Evolutionary conservation across 2,888 invertebrate species (phyloP), one percentile per base, ranked within the genome.

Genomic region (Fragum whitleyi): DNA sequence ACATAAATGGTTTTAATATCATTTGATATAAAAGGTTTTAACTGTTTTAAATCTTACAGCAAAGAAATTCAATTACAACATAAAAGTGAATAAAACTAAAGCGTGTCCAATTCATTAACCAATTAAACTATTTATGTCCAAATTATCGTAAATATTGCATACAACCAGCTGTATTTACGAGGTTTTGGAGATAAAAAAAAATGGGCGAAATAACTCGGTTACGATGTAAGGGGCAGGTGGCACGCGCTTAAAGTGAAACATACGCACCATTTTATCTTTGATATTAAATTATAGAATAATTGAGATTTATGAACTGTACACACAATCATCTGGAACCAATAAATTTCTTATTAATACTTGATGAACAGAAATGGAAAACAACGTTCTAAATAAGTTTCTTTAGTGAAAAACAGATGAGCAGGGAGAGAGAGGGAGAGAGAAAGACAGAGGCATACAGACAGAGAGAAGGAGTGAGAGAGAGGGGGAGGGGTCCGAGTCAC

Each of bases 271-370:
- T 36, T 36, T 36, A 36, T 36, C 32, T 57, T 57, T 57, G 57
- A 57, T 57, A 57, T 14, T 14, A 57, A 57, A 57, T 57, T 57
- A 57, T 57, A 57, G 57, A 61, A n/a, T 61, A 28, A 61, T 61
- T 61, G 61, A 9, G 26, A 61, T 61, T 61, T 61, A 61, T 61
- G 21, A 14, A 61, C 23, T 61, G 61, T 23, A 19, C n/a, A 47
- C n/a, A 61, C 2, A 3, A 26, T 61, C 61, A 61, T 32, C 61
- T 61, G 61, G 61, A 21, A 29, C 19, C 32, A 32, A 61, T 61
- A 28, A 61, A 61, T 29, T 61, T 61, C 61, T 14, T 61, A 61
- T 61, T 26, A 61, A 61, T 61, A 61, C 29, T 61, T 61, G 23
- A 61, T 32, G 9, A 53, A 26, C 23, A 21, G 57, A 5, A 57